Percentiles rank a stretch among this genome's conserved stretches.
phyloP scores from a whole-genome alignment of 2,113 vertebrate species.

The Ptilorrhoa leucosticta region DNA sequence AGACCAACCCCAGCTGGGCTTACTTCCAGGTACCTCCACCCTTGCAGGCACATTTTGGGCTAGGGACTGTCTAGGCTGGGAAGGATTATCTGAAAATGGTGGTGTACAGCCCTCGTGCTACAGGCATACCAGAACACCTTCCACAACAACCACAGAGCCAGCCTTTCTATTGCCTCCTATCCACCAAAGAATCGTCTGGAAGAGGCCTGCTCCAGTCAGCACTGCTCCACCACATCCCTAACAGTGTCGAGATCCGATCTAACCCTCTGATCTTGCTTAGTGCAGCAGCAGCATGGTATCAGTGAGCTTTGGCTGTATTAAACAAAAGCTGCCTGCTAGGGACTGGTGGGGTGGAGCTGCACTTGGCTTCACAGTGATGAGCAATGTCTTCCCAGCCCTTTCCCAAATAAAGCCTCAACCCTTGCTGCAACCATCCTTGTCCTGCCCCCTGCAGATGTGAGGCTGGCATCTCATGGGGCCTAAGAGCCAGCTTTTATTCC shows the following conservation, averaged over 20 bases:
- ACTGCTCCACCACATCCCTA: accelerated
- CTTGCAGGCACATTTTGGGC: background rate
- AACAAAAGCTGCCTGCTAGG: background rate
- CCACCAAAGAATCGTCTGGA: accelerated
- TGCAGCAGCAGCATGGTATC: accelerated
- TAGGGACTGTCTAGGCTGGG: background rate
- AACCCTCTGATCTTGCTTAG: background rate
- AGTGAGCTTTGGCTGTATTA: background rate
- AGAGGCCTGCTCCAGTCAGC: background rate
- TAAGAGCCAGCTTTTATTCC: background rate
- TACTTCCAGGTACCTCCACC: background rate
- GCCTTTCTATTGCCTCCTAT: background rate
- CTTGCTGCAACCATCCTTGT: background rate
- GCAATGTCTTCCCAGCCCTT: background rate
- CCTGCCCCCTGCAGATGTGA: accelerated
- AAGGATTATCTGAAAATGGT: background rate
- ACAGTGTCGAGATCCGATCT: background rate
- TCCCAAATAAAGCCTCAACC: background rate
- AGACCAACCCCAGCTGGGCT: background rate
- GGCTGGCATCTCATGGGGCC: accelerated
- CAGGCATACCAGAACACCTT: background rate
- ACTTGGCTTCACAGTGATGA: background rate
- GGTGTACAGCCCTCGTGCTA: background rate
- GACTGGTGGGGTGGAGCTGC: accelerated
- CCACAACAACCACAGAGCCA: background rate